Evolutionary conservation across 2,888 invertebrate species (phyloP), one percentile per base, ranked within the genome.

Genomic region (Calephelis perditalis): DNA sequence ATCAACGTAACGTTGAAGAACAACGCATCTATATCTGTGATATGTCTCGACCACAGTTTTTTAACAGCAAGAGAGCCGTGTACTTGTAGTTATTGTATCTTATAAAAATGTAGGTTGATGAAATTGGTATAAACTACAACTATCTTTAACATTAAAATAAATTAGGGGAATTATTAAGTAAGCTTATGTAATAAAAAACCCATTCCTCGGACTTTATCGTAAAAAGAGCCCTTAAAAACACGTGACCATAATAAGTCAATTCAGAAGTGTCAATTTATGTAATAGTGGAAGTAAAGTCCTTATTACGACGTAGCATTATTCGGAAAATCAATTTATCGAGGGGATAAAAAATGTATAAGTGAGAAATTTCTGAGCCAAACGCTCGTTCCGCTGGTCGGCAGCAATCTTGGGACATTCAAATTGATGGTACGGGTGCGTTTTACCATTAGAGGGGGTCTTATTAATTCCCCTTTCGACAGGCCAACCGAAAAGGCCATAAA

Each of bases 401-500:
- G 80, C 85, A 84, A 87, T 88, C 84, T 84, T 83, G 81, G 85
- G 82, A 82, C 85, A 88, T 89, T 89, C 86, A 88, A 89, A 89
- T 88, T 86, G 87, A 89, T 89, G 89, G 88, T 80, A 76, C 86
- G 90, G 90, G 88, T 86, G 86, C 87, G 86, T 86, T 89, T 87
- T 84, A 86, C 85, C 90, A 90, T 90, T 90, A 90, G 84, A 84
- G 84, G 83, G 84, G 87, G 86, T 84, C 89, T 89, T 90, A 90
- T 89, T 89, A 89, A 90, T 90, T 90, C 85, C 86, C 87, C 87
- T 90, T 90, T 90, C 89, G 89, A 89, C 89, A 89, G 87, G 82
- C 86, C 86, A 82, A 82, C 86, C 88, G 88, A 86, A 84, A 77
- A 85, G 85, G 84, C 88, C 81, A 89, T 90, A 90, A 90, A 90